phyloP scores from a whole-genome alignment of 2,888 invertebrate genomes.

The Andrena bicolor region DNA sequence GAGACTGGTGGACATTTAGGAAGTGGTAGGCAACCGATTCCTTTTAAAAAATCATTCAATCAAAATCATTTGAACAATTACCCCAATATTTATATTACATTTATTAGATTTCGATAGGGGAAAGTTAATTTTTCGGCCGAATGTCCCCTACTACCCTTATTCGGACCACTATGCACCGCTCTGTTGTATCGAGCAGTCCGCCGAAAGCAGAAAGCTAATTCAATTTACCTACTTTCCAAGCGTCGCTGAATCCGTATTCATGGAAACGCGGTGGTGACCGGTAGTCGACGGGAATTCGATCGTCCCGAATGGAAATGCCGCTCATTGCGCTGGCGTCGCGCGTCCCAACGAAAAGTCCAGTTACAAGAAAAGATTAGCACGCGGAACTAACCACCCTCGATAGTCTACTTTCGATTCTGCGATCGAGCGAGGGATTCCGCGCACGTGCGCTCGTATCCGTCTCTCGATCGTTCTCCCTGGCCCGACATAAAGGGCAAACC shows the following conservation, averaged over 20 bases:
- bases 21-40: no score
- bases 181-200: neutral
- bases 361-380: neutral
- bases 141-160: no score
- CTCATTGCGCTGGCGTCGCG: neutral
- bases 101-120: no score
- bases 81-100: no score
- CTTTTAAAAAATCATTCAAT: no score
- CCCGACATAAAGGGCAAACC: slow-evolving; percentile 29
- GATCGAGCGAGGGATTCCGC: neutral
- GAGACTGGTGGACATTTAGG: no score
- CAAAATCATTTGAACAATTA: no score
- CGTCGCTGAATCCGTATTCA: slow-evolving; percentile 35
- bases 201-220: slow-evolving; percentile 50
- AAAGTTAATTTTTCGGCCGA: no score
- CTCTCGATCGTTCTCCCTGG: slow-evolving; percentile 16
- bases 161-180: no score
- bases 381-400: no score
- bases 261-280: slow-evolving; percentile 20
- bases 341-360: neutral
- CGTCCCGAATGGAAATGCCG: neutral
- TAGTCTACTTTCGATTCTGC: neutral
- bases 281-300: slow-evolving; percentile 9
- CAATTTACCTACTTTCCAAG: slow-evolving; percentile 28
- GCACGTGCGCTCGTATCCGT: neutral